Conservation (phyloP, 2,888 invertebrate species). For the Eilema sororculum region DNA sequence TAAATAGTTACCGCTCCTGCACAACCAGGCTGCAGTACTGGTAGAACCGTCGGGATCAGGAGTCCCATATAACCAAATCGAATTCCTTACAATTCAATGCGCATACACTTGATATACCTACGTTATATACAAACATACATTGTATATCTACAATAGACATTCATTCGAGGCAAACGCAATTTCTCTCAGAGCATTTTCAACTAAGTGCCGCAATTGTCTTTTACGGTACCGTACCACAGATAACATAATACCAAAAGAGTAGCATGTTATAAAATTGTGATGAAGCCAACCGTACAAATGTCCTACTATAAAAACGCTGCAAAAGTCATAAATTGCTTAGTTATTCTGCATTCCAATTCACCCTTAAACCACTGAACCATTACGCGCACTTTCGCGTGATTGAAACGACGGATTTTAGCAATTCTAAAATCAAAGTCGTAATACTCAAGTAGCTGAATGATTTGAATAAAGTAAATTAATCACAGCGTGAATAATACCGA, state of each 20-base stretch:
- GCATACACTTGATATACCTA: neutral
- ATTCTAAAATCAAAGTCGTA: neutral
- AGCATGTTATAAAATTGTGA: slow-evolving; percentile 45
- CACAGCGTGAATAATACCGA: neutral
- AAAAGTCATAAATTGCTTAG: slow-evolving; percentile 17
- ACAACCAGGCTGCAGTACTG: no score
- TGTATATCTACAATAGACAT: slow-evolving; percentile 21
- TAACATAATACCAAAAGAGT: no score
- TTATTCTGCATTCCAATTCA: slow-evolving; percentile 9
- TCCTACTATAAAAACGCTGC: slow-evolving; percentile 30
- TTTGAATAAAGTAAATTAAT: no score
- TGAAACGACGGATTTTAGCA: neutral
- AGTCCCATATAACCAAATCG: no score
- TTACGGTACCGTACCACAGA: slow-evolving; percentile 40
- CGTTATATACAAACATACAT: neutral
- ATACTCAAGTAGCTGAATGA: neutral
- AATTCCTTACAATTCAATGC: no score
- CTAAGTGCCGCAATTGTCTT: slow-evolving; percentile 44
- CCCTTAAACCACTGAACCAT: slow-evolving; percentile 6
- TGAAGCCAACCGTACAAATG: slow-evolving; percentile 40
- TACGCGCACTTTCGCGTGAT: neutral
- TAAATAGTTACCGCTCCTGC: no score
- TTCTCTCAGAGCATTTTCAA: slow-evolving; percentile 39
- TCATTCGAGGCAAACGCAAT: slow-evolving; percentile 32
- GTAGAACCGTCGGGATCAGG: no score